Percentiles rank a stretch among this genome's conserved stretches.
These are phyloP conservation scores for Capromys pilorides DNA, from an alignment of 2,797 vertebrate genomes.

Conservation along the genomic window DNA sequence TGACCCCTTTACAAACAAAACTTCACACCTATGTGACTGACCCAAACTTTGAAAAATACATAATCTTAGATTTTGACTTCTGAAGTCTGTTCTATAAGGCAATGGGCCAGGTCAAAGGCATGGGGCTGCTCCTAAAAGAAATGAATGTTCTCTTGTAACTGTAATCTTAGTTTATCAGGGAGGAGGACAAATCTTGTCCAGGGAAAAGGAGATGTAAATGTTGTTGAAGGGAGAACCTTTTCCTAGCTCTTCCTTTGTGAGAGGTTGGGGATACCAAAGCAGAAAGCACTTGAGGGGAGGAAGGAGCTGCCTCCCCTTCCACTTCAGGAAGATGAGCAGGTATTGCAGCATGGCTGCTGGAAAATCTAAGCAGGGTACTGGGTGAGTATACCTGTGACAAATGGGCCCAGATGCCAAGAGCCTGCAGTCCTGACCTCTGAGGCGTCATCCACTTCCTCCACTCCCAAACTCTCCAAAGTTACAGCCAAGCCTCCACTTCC, in stretches of 20 bases:
- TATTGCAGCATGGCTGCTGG: not conserved
- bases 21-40: not conserved
- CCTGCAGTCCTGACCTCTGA: not conserved
- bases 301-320: not conserved
- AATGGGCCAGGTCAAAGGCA: not conserved
- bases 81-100: not conserved
- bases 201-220: not conserved
- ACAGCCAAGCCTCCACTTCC: not conserved
- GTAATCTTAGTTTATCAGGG: not conserved
- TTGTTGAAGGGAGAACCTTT: conserved; percentile 2
- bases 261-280: not conserved
- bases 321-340: not conserved
- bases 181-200: not conserved
- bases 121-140: not conserved
- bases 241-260: not conserved
- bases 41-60: not conserved
- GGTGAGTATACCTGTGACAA: not conserved
- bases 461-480: not conserved
- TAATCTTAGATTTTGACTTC: not conserved
- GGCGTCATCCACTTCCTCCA: not conserved
- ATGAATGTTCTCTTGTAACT: not conserved
- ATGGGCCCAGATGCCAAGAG: not conserved
- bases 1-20: not conserved
- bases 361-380: not conserved
- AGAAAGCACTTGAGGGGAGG: not conserved